A percentile compares a stretch with the other conserved stretches of the same genome.
Evolutionary conservation across 2,888 invertebrate genomes (phyloP).

Genomic region (Macrophya annulata): DNA sequence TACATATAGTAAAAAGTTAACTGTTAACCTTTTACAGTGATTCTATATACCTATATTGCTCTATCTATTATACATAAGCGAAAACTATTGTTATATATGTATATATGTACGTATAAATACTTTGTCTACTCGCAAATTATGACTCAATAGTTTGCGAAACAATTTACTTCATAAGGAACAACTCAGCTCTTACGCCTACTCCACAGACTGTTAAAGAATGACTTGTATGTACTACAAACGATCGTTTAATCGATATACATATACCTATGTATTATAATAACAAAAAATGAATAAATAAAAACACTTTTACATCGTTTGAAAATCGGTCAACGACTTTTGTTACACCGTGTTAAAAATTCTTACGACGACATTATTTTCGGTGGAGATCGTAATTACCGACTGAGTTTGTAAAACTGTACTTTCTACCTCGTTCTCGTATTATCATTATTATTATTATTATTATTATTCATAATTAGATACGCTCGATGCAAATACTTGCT

Average conservation of each 20-base stretch:
- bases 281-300: neutral
- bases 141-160: constrained; percentile 33
- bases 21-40: neutral
- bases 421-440: constrained; percentile 17
- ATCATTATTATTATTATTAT: neutral
- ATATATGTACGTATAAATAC: neutral
- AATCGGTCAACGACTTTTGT: neutral
- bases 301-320: neutral
- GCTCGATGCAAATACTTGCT: constrained; percentile 24
- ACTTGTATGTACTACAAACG: neutral
- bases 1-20: neutral
- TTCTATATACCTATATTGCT: neutral
- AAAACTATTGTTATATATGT: neutral
- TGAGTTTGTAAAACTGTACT: constrained; percentile 29
- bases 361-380: neutral
- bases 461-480: constrained; percentile 26
- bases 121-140: neutral
- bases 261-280: too few species aligned
- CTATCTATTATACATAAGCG: neutral
- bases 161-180: neutral
- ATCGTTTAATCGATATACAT: neutral
- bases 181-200: neutral
- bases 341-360: neutral
- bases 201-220: too few species aligned
- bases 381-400: neutral